Conservation (phyloP, 2,113 vertebrate genomes). For the Oenanthe melanoleuca region DNA sequence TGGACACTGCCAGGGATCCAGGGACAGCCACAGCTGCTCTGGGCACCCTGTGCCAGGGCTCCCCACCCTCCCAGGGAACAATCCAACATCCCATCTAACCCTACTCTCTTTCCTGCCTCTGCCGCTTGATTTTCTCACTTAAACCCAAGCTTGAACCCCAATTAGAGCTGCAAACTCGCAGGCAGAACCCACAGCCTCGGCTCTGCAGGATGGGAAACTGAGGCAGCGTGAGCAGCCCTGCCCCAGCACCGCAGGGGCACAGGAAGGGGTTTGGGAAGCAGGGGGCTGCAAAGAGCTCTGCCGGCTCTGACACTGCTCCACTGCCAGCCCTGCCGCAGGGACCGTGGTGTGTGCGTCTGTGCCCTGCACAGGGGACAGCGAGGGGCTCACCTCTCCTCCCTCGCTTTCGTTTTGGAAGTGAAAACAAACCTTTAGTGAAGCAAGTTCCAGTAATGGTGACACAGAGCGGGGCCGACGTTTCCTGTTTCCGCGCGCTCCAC, state of each 20-base stretch:
- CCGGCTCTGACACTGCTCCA: not conserved
- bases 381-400: not conserved
- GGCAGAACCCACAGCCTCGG: not conserved
- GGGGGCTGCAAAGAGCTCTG: not conserved
- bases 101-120: not conserved
- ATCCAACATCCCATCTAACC: not conserved
- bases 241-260: accelerated
- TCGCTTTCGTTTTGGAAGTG: not conserved
- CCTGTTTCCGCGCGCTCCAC: conserved; percentile 58
- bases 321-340: not conserved
- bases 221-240: not conserved
- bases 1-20: not conserved
- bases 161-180: not conserved
- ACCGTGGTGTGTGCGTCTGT: accelerated
- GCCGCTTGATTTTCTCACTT: not conserved
- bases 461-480: conserved; percentile 1
- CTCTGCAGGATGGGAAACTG: not conserved
- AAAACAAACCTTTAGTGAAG: not conserved
- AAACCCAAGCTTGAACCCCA: not conserved
- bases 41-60: not conserved
- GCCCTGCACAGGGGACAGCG: accelerated
- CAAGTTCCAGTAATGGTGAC: conserved; percentile 25
- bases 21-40: not conserved
- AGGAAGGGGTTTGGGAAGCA: not conserved
- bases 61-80: accelerated